Percentiles rank a stretch among this genome's conserved stretches.
phyloP scores from a whole-genome alignment of 1,140 invertebrate species.

The Vanessa atalanta region DNA sequence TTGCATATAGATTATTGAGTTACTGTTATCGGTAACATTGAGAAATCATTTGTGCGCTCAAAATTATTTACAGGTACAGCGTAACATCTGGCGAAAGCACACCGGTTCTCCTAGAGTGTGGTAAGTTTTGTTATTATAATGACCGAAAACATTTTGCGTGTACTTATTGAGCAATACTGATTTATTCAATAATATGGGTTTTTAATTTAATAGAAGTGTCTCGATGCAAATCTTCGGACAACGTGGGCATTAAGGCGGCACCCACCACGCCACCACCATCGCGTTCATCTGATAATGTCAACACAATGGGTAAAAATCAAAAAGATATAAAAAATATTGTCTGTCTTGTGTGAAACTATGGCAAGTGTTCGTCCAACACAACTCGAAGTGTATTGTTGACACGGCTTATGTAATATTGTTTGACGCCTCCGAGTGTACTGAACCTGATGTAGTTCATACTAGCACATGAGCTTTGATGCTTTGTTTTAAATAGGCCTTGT shows the following conservation, averaged over 20 bases:
- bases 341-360: not conserved
- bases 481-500: not conserved
- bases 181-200: not conserved
- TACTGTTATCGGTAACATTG: too few relatives aligned
- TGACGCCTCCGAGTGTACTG: not conserved
- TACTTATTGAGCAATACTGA: not conserved
- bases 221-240: conserved; percentile 76
- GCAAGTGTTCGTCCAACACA: conserved; percentile 1
- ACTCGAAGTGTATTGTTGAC: not conserved
- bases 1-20: conserved; percentile 3
- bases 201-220: conserved; percentile 60
- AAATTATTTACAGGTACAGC: conserved; percentile 60
- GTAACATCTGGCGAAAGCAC: conserved; percentile 76
- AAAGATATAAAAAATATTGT: not conserved
- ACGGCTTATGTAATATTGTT: conserved; percentile 10
- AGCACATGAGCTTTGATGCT: conserved; percentile 3
- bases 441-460: not conserved
- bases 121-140: conserved; percentile 45
- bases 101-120: conserved; percentile 73
- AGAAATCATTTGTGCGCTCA: not conserved
- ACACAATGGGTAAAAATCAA: conserved; percentile 64
- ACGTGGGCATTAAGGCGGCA: conserved; percentile 61
- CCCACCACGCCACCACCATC: conserved; percentile 69
- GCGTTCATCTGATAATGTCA: conserved; percentile 73
- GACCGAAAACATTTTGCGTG: not conserved